Base-by-base conservation (phyloP, 1,140 invertebrate species). In the Diorhabda sublineata region DNA sequence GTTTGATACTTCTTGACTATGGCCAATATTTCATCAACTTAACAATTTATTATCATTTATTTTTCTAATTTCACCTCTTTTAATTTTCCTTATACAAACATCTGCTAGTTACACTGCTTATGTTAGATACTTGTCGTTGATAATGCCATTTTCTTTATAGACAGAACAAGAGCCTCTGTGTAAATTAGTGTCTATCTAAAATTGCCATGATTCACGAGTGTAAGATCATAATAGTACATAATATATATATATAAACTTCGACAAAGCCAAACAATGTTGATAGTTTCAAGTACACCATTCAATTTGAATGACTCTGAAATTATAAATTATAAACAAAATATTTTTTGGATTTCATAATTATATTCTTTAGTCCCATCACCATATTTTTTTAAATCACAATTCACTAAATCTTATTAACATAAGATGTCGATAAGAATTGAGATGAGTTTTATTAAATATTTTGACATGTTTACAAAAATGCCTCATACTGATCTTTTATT, bases 131-230 rank as follows among this genome's bases (percentile, higher is more conserved):
- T 26, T 26, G 26, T 26, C 26, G 26, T 26, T 26, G 26, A 26
- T 26, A 26, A 26, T 26, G 26, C 26, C 26, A 26, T 26, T 26
- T 26, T 26, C 26, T 26, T 26, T 26, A 52, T 52, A 52, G 6
- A 52, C 47, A 52, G 47, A 52, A n/a, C 47, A n/a, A 6, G 47
- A 52, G n/a, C 47, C 6, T 52, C 47, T 4, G 47, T 52, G 47
- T 52, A 43, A 42, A 61, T 61, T 66, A 63, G 69, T 70, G 69
- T 64, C 69, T 70, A 70, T 64, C 61, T 67, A 64, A 64, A 66
- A 63, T 44, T 69, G 69, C 67, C 67, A 71, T 69, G 70, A 69
- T 71, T 71, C 70, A 62, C 66, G 68, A 66, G 70, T 71, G 70
- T 64, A 57, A 65, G 26, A 26, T 26, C 26, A 26, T 26, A 26